phyloP scores from a whole-genome alignment of 2,888 invertebrate species.

The Drosophila meridiana region DNA sequence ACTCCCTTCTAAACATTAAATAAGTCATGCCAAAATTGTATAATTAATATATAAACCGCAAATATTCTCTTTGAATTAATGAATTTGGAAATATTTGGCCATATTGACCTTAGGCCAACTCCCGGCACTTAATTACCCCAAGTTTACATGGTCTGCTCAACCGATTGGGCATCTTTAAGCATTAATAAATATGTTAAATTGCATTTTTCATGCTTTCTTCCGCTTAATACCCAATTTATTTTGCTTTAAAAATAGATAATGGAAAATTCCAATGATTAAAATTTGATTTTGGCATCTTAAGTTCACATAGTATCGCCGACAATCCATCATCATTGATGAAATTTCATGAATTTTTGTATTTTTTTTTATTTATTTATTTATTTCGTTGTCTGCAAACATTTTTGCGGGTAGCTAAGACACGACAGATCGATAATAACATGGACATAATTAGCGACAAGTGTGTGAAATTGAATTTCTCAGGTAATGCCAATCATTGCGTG shows the following conservation, averaged over 20 bases:
- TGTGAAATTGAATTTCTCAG: slow-evolving; percentile 68
- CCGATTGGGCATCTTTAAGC: slow-evolving; percentile 14
- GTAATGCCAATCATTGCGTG: slow-evolving; percentile 41
- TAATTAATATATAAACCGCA: neutral
- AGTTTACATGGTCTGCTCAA: slow-evolving; percentile 35
- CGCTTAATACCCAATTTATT: slow-evolving; percentile 6
- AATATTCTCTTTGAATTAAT: neutral
- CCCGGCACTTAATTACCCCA: slow-evolving; percentile 17
- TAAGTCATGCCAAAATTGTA: neutral
- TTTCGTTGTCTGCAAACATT: slow-evolving; percentile 39
- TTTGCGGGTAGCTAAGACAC: slow-evolving; percentile 30
- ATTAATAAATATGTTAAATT: slow-evolving; percentile 19
- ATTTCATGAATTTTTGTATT: slow-evolving; percentile 15
- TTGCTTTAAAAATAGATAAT: slow-evolving; percentile 13
- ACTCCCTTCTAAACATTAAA: no score
- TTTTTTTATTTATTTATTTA: slow-evolving; percentile 9
- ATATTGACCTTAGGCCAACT: neutral
- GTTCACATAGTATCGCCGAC: slow-evolving; percentile 18
- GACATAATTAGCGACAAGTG: slow-evolving; percentile 73
- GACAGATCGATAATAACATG: slow-evolving; percentile 58
- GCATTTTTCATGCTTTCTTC: slow-evolving; percentile 43
- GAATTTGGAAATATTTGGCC: neutral
- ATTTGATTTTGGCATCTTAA: slow-evolving; percentile 6
- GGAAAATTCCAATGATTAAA: slow-evolving; percentile 22
- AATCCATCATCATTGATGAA: slow-evolving; percentile 53